phyloP scores from a whole-genome alignment of 2,113 vertebrate genomes.

The Carettochelys insculpta region DNA sequence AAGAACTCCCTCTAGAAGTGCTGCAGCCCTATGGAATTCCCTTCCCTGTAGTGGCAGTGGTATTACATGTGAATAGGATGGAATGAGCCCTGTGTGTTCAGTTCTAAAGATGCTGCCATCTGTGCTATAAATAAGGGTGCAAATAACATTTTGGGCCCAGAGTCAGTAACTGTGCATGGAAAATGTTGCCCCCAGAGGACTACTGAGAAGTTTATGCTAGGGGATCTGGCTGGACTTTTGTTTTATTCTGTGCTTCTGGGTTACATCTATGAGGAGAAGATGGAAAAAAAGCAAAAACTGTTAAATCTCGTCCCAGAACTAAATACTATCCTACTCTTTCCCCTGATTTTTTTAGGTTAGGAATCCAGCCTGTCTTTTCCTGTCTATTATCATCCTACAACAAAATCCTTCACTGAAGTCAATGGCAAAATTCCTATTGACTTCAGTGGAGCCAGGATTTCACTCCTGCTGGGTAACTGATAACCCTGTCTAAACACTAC shows the following conservation, averaged over 20 bases:
- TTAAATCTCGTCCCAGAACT: neutral
- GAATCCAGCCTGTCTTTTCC: neutral
- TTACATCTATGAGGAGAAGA: neutral
- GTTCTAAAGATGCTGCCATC: neutral
- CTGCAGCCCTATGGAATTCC: neutral
- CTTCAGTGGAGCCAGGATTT: neutral
- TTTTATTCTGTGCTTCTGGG: neutral
- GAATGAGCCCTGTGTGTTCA: neutral
- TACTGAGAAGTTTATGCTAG: neutral
- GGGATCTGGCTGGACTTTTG: neutral
- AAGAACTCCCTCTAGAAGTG: neutral
- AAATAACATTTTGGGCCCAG: neutral
- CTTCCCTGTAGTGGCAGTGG: rapidly evolving
- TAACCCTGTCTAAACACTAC: neutral
- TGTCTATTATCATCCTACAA: neutral
- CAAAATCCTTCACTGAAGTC: neutral
- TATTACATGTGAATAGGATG: neutral
- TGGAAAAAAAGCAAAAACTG: neutral
- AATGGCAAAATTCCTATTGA: neutral
- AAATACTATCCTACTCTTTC: neutral
- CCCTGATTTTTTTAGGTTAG: neutral
- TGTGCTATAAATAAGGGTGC: neutral
- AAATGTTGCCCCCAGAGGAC: neutral
- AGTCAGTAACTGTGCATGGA: neutral
- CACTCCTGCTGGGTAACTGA: rapidly evolving